phyloP scores from a whole-genome alignment of 2,797 vertebrate species.

The Halcyon leucocephala region DNA sequence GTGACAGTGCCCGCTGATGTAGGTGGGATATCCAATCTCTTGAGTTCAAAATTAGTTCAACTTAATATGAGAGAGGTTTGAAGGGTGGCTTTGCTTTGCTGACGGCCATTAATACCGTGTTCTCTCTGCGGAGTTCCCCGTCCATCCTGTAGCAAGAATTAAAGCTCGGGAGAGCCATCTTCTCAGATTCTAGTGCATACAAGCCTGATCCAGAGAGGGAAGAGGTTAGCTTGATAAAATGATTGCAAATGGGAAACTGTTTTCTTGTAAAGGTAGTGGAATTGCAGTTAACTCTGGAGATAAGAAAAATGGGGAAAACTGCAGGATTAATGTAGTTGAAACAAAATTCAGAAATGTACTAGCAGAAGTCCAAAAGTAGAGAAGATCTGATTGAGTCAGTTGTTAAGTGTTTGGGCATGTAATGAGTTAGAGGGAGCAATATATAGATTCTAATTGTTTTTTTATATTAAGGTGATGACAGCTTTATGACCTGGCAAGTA shows the following conservation, averaged over 20 bases:
- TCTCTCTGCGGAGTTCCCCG: rapidly evolving
- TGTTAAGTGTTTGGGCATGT: not conserved
- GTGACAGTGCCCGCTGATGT: not conserved
- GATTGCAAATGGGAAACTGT: rapidly evolving
- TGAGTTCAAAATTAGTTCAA: conserved; percentile 47
- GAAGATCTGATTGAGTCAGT: not conserved
- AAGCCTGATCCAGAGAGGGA: not conserved
- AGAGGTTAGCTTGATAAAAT: not conserved
- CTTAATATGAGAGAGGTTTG: not conserved
- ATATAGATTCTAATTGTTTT: not conserved
- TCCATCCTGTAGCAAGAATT: not conserved
- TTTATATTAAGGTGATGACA: not conserved
- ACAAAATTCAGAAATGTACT: not conserved
- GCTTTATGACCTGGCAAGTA: not conserved
- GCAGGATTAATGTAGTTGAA: not conserved
- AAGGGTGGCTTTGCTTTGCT: conserved; percentile 10
- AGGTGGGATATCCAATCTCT: conserved; percentile 40
- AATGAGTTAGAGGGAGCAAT: conserved; percentile 10
- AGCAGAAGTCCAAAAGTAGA: not conserved
- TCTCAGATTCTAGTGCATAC: not conserved
- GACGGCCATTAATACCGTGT: rapidly evolving
- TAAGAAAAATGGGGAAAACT: not conserved
- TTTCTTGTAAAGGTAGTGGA: not conserved
- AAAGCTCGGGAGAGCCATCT: not conserved
- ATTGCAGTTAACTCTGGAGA: not conserved